Percentiles rank a stretch among this genome's conserved stretches.
Evolutionary conservation across 2,113 vertebrate genomes (phyloP).

Genomic region (Canis aureus): DNA sequence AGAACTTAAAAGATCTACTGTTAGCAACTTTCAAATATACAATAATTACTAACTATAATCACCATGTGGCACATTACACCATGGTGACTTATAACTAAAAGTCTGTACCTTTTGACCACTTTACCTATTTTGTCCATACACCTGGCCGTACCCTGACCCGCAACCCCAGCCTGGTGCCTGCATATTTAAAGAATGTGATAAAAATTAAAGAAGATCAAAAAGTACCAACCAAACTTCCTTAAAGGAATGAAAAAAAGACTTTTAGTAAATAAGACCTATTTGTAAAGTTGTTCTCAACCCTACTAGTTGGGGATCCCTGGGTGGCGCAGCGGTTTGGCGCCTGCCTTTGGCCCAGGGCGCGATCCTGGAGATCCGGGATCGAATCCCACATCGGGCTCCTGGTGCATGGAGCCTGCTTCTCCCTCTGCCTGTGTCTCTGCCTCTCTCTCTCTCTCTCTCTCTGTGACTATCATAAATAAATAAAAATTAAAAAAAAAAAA

Average conservation of each 20-base stretch:
- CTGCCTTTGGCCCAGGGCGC: too few species aligned
- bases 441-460: too few species aligned
- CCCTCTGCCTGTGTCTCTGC: too few species aligned
- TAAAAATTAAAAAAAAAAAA: too few species aligned
- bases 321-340: too few species aligned
- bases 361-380: too few species aligned
- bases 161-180: neutral
- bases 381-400: too few species aligned
- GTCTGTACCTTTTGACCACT: neutral
- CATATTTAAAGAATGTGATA: constrained; percentile 25
- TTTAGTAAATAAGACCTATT: neutral
- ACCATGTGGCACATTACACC: neutral
- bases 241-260: neutral
- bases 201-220: constrained; percentile 54
- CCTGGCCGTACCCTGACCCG: neutral
- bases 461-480: too few species aligned
- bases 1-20: neutral
- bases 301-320: too few species aligned
- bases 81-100: neutral
- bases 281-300: neutral
- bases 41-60: neutral
- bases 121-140: neutral
- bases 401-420: too few species aligned
- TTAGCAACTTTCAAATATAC: neutral
- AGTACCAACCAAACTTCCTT: neutral